phyloP scores from a whole-genome alignment of 1,140 invertebrate genomes.

The Calliphora vicina region DNA sequence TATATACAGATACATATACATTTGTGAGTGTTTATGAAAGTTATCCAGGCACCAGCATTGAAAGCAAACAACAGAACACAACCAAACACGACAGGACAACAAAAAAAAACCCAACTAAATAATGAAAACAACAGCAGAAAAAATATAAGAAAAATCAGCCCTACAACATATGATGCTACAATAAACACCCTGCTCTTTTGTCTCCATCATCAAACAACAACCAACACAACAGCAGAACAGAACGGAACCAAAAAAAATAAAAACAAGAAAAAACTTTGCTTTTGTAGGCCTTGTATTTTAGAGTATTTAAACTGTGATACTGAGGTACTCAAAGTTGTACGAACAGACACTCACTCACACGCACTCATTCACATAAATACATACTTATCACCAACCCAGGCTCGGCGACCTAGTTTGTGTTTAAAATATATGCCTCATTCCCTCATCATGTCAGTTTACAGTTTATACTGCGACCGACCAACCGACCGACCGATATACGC shows the following conservation, averaged over 20 bases:
- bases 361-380: not conserved
- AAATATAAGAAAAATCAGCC: not conserved
- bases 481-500: not conserved
- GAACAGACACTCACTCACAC: not conserved
- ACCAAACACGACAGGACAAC: not conserved
- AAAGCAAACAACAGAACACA: slow-evolving; percentile 19
- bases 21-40: not conserved
- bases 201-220: not conserved
- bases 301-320: not conserved
- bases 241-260: not conserved
- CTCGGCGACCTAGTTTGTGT: slow-evolving; percentile 27
- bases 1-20: not conserved
- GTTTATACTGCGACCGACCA: not conserved
- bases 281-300: not conserved
- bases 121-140: slow-evolving; percentile 15
- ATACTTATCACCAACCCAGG: slow-evolving; percentile 16
- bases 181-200: slow-evolving; percentile 13
- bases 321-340: not conserved
- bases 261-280: not conserved
- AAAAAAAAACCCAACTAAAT: not conserved
- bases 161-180: not conserved
- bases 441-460: not conserved
- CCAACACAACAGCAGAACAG: not conserved
- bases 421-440: slow-evolving; percentile 11
- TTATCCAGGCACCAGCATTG: slow-evolving; percentile 30